phyloP scores from a whole-genome alignment of 1,140 invertebrate genomes.

The Penaeus chinensis region DNA sequence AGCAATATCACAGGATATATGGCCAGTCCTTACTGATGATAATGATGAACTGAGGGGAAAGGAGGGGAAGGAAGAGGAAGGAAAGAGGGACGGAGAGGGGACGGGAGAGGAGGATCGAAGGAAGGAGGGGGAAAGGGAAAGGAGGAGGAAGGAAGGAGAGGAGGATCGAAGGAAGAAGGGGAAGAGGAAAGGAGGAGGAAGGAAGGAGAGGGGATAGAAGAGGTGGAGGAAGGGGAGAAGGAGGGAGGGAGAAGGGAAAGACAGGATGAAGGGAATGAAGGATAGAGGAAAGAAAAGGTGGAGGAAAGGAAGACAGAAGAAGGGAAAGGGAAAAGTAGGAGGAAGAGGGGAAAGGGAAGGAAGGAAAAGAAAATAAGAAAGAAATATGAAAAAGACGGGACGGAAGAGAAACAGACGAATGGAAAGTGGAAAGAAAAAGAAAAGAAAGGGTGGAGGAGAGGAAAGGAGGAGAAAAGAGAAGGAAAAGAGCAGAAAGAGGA shows the following conservation, averaged over 20 bases:
- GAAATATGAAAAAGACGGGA: neutral
- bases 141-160: neutral
- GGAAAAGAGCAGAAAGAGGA: neutral
- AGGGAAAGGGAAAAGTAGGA: neutral
- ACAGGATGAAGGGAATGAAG: neutral
- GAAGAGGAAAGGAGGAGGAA: too few species aligned
- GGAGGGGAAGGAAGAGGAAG: neutral
- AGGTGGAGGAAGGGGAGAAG: too few species aligned
- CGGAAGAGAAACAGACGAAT: neutral
- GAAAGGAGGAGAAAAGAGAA: neutral
- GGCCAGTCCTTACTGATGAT: constrained; percentile 40
- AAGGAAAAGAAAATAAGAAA: neutral
- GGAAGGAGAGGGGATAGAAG: too few species aligned
- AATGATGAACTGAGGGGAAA: constrained; percentile 41
- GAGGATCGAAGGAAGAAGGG: neutral
- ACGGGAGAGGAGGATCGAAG: neutral
- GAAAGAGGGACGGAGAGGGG: neutral
- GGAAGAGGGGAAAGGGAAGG: neutral
- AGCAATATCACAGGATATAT: constrained; percentile 58
- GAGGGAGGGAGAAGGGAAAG: neutral
- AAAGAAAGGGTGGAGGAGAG: neutral
- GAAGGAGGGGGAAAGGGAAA: neutral
- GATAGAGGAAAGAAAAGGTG: neutral
- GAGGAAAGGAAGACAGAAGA: neutral
- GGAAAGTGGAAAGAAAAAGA: neutral